Evolutionary conservation across 2,888 invertebrate genomes (phyloP).

Genomic region (Thyatira batis): DNA sequence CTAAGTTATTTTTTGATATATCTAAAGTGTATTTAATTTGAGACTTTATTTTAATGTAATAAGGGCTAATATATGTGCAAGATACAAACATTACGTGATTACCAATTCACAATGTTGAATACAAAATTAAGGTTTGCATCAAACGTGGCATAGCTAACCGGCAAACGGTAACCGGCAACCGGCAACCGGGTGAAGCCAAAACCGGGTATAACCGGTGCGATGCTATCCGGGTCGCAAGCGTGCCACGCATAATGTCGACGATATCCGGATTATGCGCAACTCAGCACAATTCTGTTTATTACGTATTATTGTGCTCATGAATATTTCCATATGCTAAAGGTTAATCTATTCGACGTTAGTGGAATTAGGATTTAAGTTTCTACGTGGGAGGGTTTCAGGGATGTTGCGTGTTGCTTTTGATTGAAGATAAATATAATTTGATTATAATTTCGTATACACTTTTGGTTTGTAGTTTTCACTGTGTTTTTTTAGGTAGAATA

Average conservation of each 20-base stretch:
- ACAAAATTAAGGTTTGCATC: neutral
- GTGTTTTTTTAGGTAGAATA: too few species aligned
- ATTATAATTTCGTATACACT: too few species aligned
- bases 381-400: neutral
- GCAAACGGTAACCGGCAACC: slow-evolving; percentile 19
- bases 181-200: slow-evolving; percentile 7
- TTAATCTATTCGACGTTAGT: slow-evolving; percentile 6
- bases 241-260: slow-evolving; percentile 45
- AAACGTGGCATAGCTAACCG: slow-evolving; percentile 24
- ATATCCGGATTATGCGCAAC: slow-evolving; percentile 30
- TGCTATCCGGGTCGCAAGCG: slow-evolving; percentile 32
- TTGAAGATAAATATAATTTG: neutral
- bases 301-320: slow-evolving; percentile 42
- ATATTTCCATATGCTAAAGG: slow-evolving; percentile 31
- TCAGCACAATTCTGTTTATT: slow-evolving; percentile 32
- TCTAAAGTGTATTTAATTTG: too few species aligned
- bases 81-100: too few species aligned
- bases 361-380: neutral
- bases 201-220: slow-evolving; percentile 16
- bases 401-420: neutral
- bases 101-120: neutral
- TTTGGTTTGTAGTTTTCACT: too few species aligned
- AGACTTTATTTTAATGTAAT: too few species aligned
- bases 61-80: too few species aligned
- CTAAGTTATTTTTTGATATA: too few species aligned